Base-by-base conservation (phyloP, 2,113 vertebrate species). In the Strix aluco region DNA sequence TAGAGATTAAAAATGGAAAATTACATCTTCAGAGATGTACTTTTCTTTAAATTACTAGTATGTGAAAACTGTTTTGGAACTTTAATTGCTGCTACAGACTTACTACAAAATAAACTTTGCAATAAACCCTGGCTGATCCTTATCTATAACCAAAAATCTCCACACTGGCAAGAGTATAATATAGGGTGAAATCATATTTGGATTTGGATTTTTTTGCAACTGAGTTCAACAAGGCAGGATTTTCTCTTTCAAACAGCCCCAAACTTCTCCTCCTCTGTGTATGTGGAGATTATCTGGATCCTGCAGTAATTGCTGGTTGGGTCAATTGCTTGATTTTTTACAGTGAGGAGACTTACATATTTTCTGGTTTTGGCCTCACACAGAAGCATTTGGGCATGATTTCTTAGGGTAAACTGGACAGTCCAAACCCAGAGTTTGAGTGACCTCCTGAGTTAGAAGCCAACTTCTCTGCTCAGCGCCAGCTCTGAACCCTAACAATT, bases 41-140 rank as follows among this genome's bases (percentile, higher is more conserved):
- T 97, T 97, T 97, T 95, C 96, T 97, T 97, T 93, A 97, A 97
- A 97, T 97, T 97, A 96, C 96, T 96, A 95, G 96, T 96, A 92
- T 97, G 93, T 97, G 96, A 97, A 96, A 95, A 97, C 96, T 96
- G 93, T 97, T 97, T 97, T 97, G 96, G 96, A 95, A 97, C 96
- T 95, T 95, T 96, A 97, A 97, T 97, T 97, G 74, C 90, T 95
- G 96, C 96, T 96, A 96, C 91, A 69, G 81, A 30, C 87, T 88
- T 95, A 93, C 96, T 96, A 95, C 84, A 93, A 96, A 96, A 95
- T 94, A 90, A 96, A 96, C 96, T 97, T 96, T 69, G 81, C 66
- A 92, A 96, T 96, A 96, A 96, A 96, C 94, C 66, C 81, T 96
- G 82, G 52, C 70, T 69, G 93, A 80, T 96, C 81, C 94, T 97